Base-by-base conservation (phyloP, 2,888 invertebrate genomes). In the Petrolisthes manimaculis region DNA sequence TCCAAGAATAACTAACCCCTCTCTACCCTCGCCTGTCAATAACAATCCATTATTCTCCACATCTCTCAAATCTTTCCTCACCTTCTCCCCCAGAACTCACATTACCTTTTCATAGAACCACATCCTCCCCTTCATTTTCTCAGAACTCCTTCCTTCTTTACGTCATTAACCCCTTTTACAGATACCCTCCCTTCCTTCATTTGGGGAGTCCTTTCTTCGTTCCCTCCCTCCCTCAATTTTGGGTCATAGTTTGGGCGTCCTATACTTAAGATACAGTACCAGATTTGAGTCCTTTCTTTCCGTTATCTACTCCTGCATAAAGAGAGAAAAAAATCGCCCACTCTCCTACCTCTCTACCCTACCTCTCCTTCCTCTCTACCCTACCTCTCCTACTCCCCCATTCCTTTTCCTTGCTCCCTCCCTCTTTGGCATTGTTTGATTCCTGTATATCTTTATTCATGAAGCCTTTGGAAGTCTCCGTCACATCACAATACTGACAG, bases 401-500 rank as follows among this genome's bases (percentile, higher is more conserved):
- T 37, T 37, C 37, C 37, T 37, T 37, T 61, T 18, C 61, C 61
- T 61, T 18, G 12, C 77, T 77, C 80, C 55, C 77, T 56, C 56
- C 55, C 37, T 83, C 77, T 61, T 21, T 82, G 55, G 75, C 86
- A 75, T 82, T 82, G 75, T 86, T 81, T 86, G 82, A 82, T 56
- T 86, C 74, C 56, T 61, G 75, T 75, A 56, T 82, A 82, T 82
- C 75, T 86, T 86, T 82, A 75, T 86, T 81, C 81, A 86, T 82
- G 81, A 86, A 82, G 81, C n/a, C 53, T 61, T 37, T 37, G 37
- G 37, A 37, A 37, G 37, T 37, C 81, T 75, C 74, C 86, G 82
- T 86, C 86, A 86, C 71, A 86, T 86, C 81, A 81, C 86, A 82
- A 82, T 86, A 82, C 86, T 82, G 86, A 86, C 86, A 86, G 61